A percentile compares a stretch with the other conserved stretches of the same genome.
phyloP scores from a whole-genome alignment of 2,888 invertebrate species.

The Anorthoa munda region DNA sequence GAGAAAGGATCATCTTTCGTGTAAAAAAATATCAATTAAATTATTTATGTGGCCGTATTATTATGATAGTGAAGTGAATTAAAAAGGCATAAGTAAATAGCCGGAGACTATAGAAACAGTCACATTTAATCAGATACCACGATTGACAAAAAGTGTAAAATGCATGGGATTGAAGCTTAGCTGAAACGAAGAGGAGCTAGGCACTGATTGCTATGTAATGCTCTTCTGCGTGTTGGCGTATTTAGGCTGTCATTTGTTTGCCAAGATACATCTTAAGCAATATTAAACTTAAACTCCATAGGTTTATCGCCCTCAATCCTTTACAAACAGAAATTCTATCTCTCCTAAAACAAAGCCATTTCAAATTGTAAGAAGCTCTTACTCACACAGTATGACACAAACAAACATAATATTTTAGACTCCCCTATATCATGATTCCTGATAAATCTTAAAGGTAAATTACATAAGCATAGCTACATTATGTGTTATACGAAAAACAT shows the following conservation, averaged over 20 bases:
- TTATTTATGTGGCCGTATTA: slow-evolving; percentile 20
- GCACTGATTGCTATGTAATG: too few relatives aligned
- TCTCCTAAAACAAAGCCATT: neutral
- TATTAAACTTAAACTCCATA: too few relatives aligned
- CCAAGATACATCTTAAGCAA: too few relatives aligned
- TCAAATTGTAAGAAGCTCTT: slow-evolving; percentile 7
- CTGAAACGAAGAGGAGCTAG: too few relatives aligned
- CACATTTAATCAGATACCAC: too few relatives aligned
- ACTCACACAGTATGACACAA: neutral
- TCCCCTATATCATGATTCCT: slow-evolving; percentile 3
- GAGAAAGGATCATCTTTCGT: slow-evolving; percentile 14
- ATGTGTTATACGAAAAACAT: slow-evolving; percentile 36
- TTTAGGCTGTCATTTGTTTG: too few relatives aligned
- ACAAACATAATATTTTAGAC: slow-evolving; percentile 35
- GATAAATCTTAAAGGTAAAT: slow-evolving; percentile 29
- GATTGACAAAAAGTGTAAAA: too few relatives aligned
- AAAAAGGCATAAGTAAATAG: too few relatives aligned
- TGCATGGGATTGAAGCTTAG: too few relatives aligned
- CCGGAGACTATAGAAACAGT: too few relatives aligned
- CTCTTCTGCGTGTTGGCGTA: too few relatives aligned
- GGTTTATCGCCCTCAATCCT: neutral
- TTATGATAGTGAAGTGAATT: neutral
- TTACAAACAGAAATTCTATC: neutral
- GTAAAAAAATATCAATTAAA: slow-evolving; percentile 32
- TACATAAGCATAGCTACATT: slow-evolving; percentile 13